phyloP scores from a whole-genome alignment of 2,113 vertebrate genomes.

The Spermophilus dauricus region DNA sequence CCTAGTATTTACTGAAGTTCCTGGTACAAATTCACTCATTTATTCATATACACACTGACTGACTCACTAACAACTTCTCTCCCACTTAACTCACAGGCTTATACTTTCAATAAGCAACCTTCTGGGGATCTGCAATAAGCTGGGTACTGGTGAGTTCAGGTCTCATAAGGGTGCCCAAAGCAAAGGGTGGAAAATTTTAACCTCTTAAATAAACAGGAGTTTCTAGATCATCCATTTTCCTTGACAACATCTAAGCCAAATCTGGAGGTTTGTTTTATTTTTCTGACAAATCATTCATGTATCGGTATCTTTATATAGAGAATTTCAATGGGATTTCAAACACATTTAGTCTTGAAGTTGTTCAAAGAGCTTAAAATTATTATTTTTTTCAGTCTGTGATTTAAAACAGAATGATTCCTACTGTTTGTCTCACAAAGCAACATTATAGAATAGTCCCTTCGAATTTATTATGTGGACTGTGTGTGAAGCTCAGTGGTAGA shows the following conservation, averaged over 20 bases:
- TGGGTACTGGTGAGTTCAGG: background rate
- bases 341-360: background rate
- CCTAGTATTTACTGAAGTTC: background rate
- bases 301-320: background rate
- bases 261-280: background rate
- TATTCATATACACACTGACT: background rate
- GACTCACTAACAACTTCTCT: background rate
- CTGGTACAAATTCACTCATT: background rate
- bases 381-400: background rate
- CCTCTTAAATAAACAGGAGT: background rate
- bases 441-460: background rate
- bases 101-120: background rate
- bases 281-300: background rate
- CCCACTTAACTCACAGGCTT: background rate
- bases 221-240: background rate
- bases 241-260: background rate
- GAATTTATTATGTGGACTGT: background rate
- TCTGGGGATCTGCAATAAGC: background rate
- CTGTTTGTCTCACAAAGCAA: background rate
- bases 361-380: background rate
- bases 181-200: background rate
- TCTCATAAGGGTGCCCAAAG: background rate
- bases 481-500: background rate
- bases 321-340: background rate
- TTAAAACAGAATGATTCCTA: background rate